Evolutionary conservation across 2,888 invertebrate species (phyloP).

Genomic region (Cremastinae sp.): DNA sequence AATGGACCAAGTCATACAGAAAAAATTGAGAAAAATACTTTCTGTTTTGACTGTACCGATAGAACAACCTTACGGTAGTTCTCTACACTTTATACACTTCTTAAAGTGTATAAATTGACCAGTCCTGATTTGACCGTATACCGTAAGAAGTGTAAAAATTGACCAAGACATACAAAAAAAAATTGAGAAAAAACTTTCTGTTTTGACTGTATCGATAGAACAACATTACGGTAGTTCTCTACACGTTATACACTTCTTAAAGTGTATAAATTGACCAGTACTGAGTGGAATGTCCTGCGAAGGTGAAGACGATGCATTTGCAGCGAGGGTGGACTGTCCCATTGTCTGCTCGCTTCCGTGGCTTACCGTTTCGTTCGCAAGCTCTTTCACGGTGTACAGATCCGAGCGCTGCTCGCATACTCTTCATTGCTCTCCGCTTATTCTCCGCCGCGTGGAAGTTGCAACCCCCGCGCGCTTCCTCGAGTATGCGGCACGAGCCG

Average conservation of each 20-base stretch:
- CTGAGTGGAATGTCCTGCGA: conserved; percentile 15
- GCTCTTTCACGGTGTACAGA: conserved; percentile 21
- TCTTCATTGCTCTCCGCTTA: conserved; percentile 21
- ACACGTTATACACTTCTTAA: too few relatives aligned
- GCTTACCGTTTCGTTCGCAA: conserved; percentile 56
- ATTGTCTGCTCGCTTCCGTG: conserved; percentile 64
- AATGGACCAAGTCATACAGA: too few relatives aligned
- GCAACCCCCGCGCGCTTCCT: conserved; percentile 31
- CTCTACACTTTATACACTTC: too few relatives aligned
- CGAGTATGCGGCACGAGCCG: conserved; percentile 16
- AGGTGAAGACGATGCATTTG: not conserved
- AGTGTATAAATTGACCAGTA: not conserved
- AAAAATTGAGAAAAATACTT: too few relatives aligned
- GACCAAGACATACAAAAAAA: too few relatives aligned
- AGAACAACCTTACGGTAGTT: too few relatives aligned
- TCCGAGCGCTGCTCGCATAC: conserved; percentile 13
- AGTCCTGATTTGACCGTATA: too few relatives aligned
- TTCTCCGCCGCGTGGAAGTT: conserved; percentile 19
- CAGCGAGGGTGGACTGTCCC: conserved; percentile 46
- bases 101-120: not conserved
- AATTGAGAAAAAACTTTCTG: too few relatives aligned
- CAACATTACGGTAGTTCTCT: too few relatives aligned
- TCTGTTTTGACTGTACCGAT: too few relatives aligned
- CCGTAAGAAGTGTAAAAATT: too few relatives aligned
- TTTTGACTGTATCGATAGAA: too few relatives aligned